Evolutionary conservation across 2,888 invertebrate genomes (phyloP).

Genomic region (Ferrisia virgata): DNA sequence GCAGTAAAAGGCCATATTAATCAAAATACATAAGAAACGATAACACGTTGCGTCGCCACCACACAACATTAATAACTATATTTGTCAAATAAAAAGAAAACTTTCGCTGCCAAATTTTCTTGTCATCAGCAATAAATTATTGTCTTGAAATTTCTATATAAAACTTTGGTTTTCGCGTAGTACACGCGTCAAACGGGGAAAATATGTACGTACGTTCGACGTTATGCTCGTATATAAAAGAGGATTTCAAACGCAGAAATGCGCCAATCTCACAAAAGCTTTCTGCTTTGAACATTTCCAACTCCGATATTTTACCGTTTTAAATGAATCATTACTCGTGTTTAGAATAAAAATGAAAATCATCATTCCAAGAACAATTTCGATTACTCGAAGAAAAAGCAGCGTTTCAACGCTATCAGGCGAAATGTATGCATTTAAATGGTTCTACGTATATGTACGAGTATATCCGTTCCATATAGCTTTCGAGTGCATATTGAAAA

Average conservation of each 20-base stretch:
- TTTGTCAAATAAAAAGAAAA: background rate
- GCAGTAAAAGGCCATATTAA: background rate
- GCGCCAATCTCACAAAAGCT: slow-evolving; percentile 16
- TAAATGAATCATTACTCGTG: slow-evolving; percentile 25
- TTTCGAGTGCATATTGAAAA: background rate
- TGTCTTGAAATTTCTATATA: background rate
- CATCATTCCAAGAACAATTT: background rate
- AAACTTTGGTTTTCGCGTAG: background rate
- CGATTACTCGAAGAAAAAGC: background rate
- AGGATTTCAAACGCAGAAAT: slow-evolving; percentile 17
- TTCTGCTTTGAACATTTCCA: slow-evolving; percentile 15
- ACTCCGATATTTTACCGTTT: slow-evolving; percentile 6
- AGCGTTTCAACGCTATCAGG: background rate
- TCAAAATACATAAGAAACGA: background rate
- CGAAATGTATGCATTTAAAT: background rate
- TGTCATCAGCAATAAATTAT: slow-evolving; percentile 19
- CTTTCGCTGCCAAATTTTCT: background rate
- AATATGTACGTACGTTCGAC: background rate
- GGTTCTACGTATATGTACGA: background rate
- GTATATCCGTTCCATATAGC: background rate
- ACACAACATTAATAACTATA: background rate
- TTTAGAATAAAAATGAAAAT: slow-evolving; percentile 29
- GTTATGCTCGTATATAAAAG: background rate
- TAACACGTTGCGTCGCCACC: background rate
- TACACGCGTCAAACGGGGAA: background rate